phyloP scores from a whole-genome alignment of 1,140 invertebrate genomes.

The Hypsibius dujardini region DNA sequence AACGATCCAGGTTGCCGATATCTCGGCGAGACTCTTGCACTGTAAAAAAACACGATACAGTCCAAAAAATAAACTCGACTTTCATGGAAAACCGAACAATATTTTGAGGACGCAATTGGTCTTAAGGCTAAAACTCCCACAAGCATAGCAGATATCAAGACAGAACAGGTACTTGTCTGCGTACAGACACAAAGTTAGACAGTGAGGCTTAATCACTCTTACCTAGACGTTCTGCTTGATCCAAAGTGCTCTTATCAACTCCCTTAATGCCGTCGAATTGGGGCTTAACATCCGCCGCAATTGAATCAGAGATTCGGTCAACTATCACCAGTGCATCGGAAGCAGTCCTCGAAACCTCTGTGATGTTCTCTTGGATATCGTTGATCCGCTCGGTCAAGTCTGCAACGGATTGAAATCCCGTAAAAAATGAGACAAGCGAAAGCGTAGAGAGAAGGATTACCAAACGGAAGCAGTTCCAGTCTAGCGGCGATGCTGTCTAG shows the following conservation, averaged over 20 bases:
- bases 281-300: neutral
- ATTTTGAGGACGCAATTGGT: too few species aligned
- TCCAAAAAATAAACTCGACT: too few species aligned
- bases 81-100: too few species aligned
- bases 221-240: neutral
- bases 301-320: neutral
- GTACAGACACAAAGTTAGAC: too few species aligned
- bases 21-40: neutral
- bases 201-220: too few species aligned
- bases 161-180: too few species aligned
- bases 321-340: neutral
- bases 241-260: neutral
- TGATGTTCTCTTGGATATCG: neutral
- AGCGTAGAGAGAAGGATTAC: neutral
- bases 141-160: too few species aligned
- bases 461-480: neutral
- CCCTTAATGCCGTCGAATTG: neutral
- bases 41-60: neutral
- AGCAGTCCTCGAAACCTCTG: neutral
- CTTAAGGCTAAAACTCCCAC: too few species aligned
- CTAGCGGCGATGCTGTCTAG: constrained; percentile 1
- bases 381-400: neutral
- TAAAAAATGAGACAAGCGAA: neutral
- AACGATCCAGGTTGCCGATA: neutral
- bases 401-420: neutral